Percentiles rank a stretch among this genome's conserved stretches.
Conservation (phyloP, 2,797 vertebrate genomes). For the Ctenopoma kingsleyae region DNA sequence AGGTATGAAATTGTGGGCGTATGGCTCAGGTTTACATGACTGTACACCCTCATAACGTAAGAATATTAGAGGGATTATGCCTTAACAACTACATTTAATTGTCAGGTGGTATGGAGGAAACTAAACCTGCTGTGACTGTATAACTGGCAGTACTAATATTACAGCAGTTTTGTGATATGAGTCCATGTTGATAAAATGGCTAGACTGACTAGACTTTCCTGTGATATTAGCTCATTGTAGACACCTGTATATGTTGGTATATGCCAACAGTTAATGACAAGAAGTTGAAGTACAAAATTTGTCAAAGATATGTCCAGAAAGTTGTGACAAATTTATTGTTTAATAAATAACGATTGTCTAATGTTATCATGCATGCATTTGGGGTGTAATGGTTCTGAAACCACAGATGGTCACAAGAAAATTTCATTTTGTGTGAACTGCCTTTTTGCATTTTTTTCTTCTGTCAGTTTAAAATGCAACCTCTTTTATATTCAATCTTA, state of each 20-base stretch:
- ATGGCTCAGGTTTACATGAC: neutral
- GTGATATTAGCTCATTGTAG: neutral
- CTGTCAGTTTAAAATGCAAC: no score
- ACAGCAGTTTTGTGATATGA: neutral
- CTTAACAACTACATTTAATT: neutral
- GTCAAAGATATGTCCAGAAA: neutral
- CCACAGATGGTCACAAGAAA: no score
- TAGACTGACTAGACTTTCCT: neutral
- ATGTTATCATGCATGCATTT: no score
- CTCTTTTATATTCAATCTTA: no score
- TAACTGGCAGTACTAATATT: neutral
- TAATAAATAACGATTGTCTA: no score
- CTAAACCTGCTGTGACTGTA: neutral
- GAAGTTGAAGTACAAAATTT: neutral
- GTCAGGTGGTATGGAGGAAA: neutral
- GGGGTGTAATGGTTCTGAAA: no score
- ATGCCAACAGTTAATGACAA: neutral
- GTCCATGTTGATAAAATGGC: neutral
- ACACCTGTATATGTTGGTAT: neutral
- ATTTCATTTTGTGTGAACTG: no score
- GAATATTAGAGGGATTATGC: neutral
- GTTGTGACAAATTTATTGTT: no score
- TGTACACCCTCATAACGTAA: neutral
- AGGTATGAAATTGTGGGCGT: conserved; percentile 76
- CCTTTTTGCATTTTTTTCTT: no score